phyloP scores from a whole-genome alignment of 2,113 vertebrate genomes.

The Coturnix japonica region DNA sequence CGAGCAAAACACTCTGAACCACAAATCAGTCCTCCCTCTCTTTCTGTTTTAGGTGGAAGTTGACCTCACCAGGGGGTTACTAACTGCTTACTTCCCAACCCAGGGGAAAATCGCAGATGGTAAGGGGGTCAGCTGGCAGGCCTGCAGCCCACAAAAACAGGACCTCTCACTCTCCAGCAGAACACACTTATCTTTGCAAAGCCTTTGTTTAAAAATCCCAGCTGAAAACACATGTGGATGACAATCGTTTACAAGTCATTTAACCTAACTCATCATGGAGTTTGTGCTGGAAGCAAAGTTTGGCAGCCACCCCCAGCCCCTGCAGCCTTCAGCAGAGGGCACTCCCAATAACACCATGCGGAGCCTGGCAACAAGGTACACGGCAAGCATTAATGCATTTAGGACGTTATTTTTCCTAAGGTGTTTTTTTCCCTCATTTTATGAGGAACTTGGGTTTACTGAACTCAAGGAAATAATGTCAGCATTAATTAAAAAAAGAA shows the following conservation, averaged over 20 bases:
- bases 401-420: neutral
- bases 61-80: neutral
- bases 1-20: neutral
- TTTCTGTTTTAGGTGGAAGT: neutral
- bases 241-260: constrained; percentile 38
- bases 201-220: constrained; percentile 37
- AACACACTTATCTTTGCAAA: constrained; percentile 3
- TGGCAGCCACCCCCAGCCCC: neutral
- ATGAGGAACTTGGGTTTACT: neutral
- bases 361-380: neutral
- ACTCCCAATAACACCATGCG: fast-evolving
- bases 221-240: neutral
- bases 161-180: neutral
- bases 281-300: constrained; percentile 33
- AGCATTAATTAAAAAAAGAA: neutral
- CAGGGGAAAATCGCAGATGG: fast-evolving
- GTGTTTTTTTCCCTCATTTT: neutral
- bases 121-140: neutral
- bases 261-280: neutral
- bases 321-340: neutral
- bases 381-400: neutral
- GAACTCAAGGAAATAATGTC: neutral
- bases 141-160: neutral
- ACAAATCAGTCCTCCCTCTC: neutral
- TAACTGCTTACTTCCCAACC: neutral